Evolutionary conservation across 2,888 invertebrate species (phyloP).

Genomic region (Chelonus formosanus): DNA sequence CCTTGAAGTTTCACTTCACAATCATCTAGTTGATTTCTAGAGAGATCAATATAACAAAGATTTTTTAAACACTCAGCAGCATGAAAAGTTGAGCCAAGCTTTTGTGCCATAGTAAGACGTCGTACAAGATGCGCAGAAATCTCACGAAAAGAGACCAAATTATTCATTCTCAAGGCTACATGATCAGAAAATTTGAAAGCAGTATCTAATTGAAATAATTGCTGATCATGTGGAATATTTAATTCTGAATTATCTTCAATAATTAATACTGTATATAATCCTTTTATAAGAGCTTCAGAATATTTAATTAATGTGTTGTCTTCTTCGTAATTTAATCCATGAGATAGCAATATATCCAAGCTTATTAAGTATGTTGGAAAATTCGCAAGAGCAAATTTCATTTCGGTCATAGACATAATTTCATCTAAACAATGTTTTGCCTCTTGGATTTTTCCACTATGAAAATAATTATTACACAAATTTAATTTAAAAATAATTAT

Average conservation of each 20-base stretch:
- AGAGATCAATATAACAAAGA: constrained; percentile 55
- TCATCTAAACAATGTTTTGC: constrained; percentile 48
- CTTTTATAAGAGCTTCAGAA: constrained; percentile 47
- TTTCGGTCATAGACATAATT: constrained; percentile 26
- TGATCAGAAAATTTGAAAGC: constrained; percentile 44
- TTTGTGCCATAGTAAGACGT: constrained; percentile 50
- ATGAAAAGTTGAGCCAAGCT: constrained; percentile 50
- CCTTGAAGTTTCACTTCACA: constrained; percentile 58
- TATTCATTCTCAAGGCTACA: constrained; percentile 50
- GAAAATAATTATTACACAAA: constrained; percentile 57
- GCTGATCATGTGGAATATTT: constrained; percentile 33
- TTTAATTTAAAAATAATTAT: constrained; percentile 50
- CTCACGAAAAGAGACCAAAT: constrained; percentile 54
- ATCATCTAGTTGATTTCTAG: constrained; percentile 49
- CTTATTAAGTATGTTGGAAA: constrained; percentile 45
- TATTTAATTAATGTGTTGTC: constrained; percentile 47
- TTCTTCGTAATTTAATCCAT: constrained; percentile 41
- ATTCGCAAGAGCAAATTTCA: constrained; percentile 35
- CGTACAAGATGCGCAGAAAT: constrained; percentile 50
- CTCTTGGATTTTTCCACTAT: constrained; percentile 47
- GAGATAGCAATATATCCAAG: constrained; percentile 49
- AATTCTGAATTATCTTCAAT: constrained; percentile 42
- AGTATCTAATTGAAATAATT: constrained; percentile 45
- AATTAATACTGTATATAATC: constrained; percentile 49
- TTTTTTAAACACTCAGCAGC: constrained; percentile 55